phyloP scores from a whole-genome alignment of 2,797 vertebrate species.

The Sebastes hopkinsi region DNA sequence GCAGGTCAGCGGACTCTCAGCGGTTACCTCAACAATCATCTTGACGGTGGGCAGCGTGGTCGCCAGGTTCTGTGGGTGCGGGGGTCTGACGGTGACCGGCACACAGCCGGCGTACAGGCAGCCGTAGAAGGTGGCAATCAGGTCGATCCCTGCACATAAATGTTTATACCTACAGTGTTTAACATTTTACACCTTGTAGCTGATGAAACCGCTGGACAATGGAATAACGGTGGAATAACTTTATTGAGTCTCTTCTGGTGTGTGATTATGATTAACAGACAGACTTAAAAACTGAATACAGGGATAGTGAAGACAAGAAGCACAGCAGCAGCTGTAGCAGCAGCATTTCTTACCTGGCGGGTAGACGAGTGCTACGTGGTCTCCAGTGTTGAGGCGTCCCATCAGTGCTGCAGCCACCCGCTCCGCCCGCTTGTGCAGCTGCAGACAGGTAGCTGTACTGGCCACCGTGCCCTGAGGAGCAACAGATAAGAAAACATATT shows the following conservation, averaged over 20 bases:
- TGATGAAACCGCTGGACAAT: background rate
- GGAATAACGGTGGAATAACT: too few relatives aligned
- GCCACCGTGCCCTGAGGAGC: slow-evolving; percentile 88
- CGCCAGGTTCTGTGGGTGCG: slow-evolving; percentile 94
- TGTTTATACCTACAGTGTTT: background rate
- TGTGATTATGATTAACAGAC: background rate
- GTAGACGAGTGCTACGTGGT: slow-evolving; percentile 94
- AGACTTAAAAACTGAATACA: background rate
- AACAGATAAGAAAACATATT: slow-evolving; percentile 8
- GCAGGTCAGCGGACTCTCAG: background rate
- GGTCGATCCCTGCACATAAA: slow-evolving; percentile 87
- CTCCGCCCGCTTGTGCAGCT: slow-evolving; percentile 94
- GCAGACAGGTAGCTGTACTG: slow-evolving; percentile 90
- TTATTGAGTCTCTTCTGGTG: background rate
- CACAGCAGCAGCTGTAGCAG: background rate
- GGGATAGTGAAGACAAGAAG: background rate
- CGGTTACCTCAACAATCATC: slow-evolving; percentile 96
- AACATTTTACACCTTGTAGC: background rate
- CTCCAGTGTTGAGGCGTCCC: slow-evolving; percentile 89
- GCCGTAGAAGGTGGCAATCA: slow-evolving; percentile 96
- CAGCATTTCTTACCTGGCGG: slow-evolving; percentile 81
- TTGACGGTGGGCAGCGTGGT: slow-evolving; percentile 97
- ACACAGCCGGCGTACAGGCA: slow-evolving; percentile 95
- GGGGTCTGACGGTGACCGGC: slow-evolving; percentile 93
- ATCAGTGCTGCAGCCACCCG: slow-evolving; percentile 88